A percentile compares a stretch with the other conserved stretches of the same genome.
Evolutionary conservation across 2,797 vertebrate species (phyloP).

Genomic region (Malacoctenus gilli): DNA sequence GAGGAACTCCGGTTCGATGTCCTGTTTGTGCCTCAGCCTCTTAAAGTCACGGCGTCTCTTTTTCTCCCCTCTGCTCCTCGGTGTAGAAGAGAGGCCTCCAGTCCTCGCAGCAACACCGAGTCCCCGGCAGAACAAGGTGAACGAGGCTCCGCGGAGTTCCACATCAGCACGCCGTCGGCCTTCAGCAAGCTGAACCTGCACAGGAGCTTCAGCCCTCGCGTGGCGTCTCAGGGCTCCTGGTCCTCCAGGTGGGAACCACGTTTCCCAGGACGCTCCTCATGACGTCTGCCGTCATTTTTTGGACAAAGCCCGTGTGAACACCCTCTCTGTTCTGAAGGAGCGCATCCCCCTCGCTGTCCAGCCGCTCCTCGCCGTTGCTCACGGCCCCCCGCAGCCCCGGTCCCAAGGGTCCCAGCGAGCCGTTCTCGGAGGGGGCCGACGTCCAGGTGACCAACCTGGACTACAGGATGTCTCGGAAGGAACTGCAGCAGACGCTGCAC

Average conservation of each 20-base stretch:
- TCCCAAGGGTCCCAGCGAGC: conserved; percentile 78
- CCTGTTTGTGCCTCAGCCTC: background rate
- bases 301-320: too few species aligned
- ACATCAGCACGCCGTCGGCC: conserved; percentile 95
- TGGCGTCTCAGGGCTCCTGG: conserved; percentile 89
- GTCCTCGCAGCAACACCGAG: conserved; percentile 75
- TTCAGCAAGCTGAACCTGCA: conserved; percentile 92
- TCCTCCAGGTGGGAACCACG: conserved; percentile 86
- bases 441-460: conserved; percentile 94
- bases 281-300: too few species aligned
- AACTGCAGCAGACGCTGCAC: conserved; percentile 89
- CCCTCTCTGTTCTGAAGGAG: too few species aligned
- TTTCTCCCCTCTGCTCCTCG: background rate
- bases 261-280: background rate
- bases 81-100: conserved; percentile 81
- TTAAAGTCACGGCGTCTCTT: too few species aligned
- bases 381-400: conserved; percentile 72
- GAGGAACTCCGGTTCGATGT: background rate
- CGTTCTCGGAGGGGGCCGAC: conserved; percentile 90
- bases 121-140: conserved; percentile 84
- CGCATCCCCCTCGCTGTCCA: conserved; percentile 88
- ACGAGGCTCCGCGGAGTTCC: conserved; percentile 83
- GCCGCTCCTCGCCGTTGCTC: conserved; percentile 87
- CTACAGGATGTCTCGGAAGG: conserved; percentile 95
- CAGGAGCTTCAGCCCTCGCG: conserved; percentile 87